Base-by-base conservation (phyloP, 2,797 vertebrate species). In the Crenuchus spilurus region DNA sequence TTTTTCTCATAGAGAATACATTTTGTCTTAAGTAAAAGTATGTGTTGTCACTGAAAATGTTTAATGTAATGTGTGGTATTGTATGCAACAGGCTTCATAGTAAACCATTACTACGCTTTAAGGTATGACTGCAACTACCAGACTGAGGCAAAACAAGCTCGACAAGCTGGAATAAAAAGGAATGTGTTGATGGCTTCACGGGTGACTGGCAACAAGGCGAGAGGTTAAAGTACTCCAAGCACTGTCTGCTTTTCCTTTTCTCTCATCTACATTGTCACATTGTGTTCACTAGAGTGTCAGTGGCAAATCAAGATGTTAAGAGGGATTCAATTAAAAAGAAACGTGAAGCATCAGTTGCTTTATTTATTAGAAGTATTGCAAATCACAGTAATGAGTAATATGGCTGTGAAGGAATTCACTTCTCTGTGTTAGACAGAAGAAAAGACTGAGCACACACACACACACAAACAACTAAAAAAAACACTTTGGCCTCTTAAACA, bases 321-420 rank as follows among this genome's bases (percentile, higher is more conserved):
- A n/a, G n/a, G n/a, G n/a, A n/a, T n/a, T n/a, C n/a, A n/a, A 18
- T 52, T 31, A 60, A 60, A 60, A 37, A 35, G 6, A n/a, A n/a
- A n/a, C n/a, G n/a, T n/a, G n/a, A n/a, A n/a, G n/a, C n/a, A n/a
- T n/a, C n/a, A n/a, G n/a, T n/a, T n/a, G n/a, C n/a, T n/a, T n/a
- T n/a, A n/a, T n/a, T n/a, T 1, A 6, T 11, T 18, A 18, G 14
- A 57, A 57, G 16, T 18, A n/a, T 4, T 37, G 55, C 28, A 20
- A 7, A 13, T 58, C 14, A 4, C 31, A 58, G 33, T 22, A 1
- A 11, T 24, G 18, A 20, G 24, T 16, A 63, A 30, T 13, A 26
- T 64, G 26, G 42, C 68, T 76, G 78, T 84, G 79, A 68, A 85
- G 87, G 87, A 87, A 84, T 87, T 82, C 49, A 83, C 78, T 82